These are phyloP conservation scores for Polymixis lichenea DNA, from an alignment of 2,888 invertebrate genomes.

Conservation along the genomic window DNA sequence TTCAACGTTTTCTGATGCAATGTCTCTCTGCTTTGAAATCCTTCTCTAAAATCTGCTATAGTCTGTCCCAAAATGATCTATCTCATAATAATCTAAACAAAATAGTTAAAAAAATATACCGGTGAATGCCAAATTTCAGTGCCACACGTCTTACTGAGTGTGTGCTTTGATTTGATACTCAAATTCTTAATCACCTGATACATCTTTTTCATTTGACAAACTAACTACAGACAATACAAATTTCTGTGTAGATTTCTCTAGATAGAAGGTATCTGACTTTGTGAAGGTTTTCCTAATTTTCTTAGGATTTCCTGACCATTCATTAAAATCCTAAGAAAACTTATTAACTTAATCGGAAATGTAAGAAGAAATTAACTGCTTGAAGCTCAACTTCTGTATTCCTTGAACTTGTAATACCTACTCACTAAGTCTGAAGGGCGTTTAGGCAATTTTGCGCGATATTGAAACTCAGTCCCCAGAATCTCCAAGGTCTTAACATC, in stretches of 20 bases:
- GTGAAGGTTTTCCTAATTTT: conserved; percentile 25
- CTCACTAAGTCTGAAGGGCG: not conserved
- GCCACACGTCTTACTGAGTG: not conserved
- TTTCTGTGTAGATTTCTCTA: not conserved
- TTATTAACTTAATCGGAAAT: conserved; percentile 3
- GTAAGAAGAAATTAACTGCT: conserved; percentile 6
- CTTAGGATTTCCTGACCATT: not conserved
- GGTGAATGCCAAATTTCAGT: not conserved
- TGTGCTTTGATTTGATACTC: not conserved
- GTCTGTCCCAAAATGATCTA: not conserved
- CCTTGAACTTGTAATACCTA: not conserved
- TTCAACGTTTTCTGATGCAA: not conserved
- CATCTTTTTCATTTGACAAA: not conserved
- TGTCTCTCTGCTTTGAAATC: not conserved
- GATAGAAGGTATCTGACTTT: not conserved
- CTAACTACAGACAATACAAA: not conserved
- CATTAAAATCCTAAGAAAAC: too few species aligned
- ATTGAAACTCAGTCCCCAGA: conserved; percentile 12
- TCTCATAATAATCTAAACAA: not conserved
- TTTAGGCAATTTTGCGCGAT: conserved; percentile 18
- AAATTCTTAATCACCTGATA: not conserved
- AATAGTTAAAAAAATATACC: not conserved
- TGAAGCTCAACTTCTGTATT: conserved; percentile 15
- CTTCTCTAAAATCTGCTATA: not conserved
- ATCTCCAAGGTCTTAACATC: conserved; percentile 1